Base-by-base conservation (phyloP, 2,797 vertebrate species). In the Silurus lanzhouensis region DNA sequence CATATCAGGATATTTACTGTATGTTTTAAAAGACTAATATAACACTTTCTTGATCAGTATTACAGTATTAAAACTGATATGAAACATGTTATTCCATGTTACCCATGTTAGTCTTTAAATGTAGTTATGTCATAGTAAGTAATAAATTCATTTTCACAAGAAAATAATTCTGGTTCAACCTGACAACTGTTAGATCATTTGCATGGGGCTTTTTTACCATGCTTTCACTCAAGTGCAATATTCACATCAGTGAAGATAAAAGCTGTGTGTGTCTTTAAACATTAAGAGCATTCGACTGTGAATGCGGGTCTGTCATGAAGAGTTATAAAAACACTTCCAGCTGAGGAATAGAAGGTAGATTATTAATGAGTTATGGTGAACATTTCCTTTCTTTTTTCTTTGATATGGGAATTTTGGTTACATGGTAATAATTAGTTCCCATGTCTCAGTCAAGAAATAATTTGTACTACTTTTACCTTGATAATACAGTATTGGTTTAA, bases 311-410 rank as follows among this genome's bases (percentile, higher is more conserved):
- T 84, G 60, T 60, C 64, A 83, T n/a, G 66, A 82, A 84, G 79
- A 77, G 25, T 77, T 1, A 15, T 84, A 81, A 70, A 82, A 27
- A 63, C 77, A 58, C 74, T 74, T 48, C 77, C 72, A 79, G 52
- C 55, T 48, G 13, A 81, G 82, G 60, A 85, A 83, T 83, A 83
- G 82, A 82, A 84, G 71, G 72, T 71, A 52, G 2, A 64, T 14
- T 0, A 72, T 74, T 81, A 83, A 87, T 58, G 3, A 72, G 76
- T 46, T 63, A 31, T 82, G 25, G 76, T 83, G 82, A 87, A 81
- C 64, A 66, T 66, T 86, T 80, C 67, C 72, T 20, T 25, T 22
- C 20, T 71, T 71, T 71, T 19, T 75, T 48, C 13, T 75, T 52
- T 75, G 22, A n/a, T 75, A n/a, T 72, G 19, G 46, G 2, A n/a